Percentiles rank a stretch among this genome's conserved stretches.
These are phyloP conservation scores for Nephrotoma appendiculata DNA, from an alignment of 2,888 invertebrate species.

Conservation along the genomic window DNA sequence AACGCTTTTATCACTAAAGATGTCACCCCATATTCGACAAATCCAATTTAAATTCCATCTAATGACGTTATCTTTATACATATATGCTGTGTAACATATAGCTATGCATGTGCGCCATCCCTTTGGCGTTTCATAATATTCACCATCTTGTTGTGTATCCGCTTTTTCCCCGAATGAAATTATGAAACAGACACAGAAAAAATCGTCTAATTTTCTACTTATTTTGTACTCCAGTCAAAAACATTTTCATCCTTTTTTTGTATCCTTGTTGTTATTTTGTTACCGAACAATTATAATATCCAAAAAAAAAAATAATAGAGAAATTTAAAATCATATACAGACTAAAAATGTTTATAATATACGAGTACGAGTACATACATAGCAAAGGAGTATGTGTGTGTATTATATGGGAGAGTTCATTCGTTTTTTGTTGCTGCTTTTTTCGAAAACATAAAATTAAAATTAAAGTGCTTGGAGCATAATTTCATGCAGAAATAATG, in stretches of 20 bases:
- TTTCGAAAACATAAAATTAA: not conserved
- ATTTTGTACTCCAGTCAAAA: not conserved
- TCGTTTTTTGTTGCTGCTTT: not conserved
- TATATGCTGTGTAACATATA: not conserved
- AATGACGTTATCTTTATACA: not conserved
- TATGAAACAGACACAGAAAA: not conserved
- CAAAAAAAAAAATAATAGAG: not conserved
- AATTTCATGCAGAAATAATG: not conserved
- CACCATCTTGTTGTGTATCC: not conserved
- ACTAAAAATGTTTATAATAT: not conserved
- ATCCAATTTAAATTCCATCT: not conserved
- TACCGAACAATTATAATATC: not conserved
- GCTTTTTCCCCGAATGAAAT: not conserved
- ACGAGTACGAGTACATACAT: not conserved
- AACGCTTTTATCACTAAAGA: not conserved
- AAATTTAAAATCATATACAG: not conserved
- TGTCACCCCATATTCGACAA: not conserved
- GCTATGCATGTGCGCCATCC: not conserved
- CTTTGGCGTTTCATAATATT: not conserved
- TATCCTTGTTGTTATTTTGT: not conserved
- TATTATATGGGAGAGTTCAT: not conserved
- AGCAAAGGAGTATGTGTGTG: too few relatives aligned
- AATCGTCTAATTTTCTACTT: not conserved
- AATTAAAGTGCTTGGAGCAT: not conserved
- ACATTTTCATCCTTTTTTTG: not conserved